phyloP scores from a whole-genome alignment of 53 echinoderm and acorn worm genomes.

The Hippasteria phrygiana region DNA sequence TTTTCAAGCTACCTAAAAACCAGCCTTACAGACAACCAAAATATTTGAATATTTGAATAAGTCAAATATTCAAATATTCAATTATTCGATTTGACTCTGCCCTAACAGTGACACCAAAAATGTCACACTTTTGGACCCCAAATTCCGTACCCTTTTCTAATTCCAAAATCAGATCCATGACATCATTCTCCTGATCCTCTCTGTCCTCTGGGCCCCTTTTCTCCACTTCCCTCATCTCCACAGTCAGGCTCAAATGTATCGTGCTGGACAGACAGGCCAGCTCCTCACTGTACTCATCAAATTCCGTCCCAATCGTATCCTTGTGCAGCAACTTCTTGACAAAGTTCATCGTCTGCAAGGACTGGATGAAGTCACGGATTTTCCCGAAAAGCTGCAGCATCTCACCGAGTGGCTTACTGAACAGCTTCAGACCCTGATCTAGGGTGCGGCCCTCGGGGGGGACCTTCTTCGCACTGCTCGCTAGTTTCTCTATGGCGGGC shows the following conservation, averaged over 20 bases:
- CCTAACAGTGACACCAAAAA: too few relatives aligned
- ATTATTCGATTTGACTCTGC: too few relatives aligned
- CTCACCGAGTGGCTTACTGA: conserved; percentile 14
- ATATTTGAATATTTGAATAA: too few relatives aligned
- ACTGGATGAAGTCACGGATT: not conserved
- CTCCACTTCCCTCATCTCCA: not conserved
- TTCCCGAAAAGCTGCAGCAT: conserved; percentile 11
- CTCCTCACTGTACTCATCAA: conserved; percentile 17
- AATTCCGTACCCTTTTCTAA: not conserved
- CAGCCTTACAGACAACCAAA: too few relatives aligned
- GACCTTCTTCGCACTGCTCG: not conserved
- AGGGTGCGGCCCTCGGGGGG: not conserved
- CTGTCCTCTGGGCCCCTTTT: not conserved
- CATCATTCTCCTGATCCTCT: not conserved
- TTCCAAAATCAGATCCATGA: not conserved
- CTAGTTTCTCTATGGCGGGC: conserved; percentile 49
- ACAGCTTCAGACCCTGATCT: not conserved
- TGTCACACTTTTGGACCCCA: too few relatives aligned
- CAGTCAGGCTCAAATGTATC: not conserved
- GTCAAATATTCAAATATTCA: too few relatives aligned
- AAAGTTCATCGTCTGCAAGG: not conserved
- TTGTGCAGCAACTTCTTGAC: not conserved
- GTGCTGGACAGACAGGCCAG: not conserved
- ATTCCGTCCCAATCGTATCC: not conserved
- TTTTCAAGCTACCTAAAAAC: too few relatives aligned